phyloP scores from a whole-genome alignment of 2,797 vertebrate species.

The Aeoliscus strigatus region DNA sequence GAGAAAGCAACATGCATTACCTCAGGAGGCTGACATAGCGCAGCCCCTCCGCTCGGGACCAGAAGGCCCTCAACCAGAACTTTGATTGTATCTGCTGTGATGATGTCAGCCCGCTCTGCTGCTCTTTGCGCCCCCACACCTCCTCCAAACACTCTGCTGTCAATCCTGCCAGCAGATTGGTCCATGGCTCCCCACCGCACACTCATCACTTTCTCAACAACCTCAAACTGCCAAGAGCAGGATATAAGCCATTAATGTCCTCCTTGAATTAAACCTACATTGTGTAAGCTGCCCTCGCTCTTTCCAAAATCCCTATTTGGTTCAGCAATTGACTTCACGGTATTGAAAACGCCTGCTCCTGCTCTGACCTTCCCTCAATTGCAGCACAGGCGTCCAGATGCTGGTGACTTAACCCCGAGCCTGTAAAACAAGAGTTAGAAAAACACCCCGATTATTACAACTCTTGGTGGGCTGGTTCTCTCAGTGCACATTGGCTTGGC shows the following conservation, averaged over 20 bases:
- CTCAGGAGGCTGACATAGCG: slow-evolving; percentile 59
- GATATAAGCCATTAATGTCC: slow-evolving; percentile 51
- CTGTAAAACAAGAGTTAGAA: slow-evolving; percentile 70
- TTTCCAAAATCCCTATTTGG: slow-evolving; percentile 31
- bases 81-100: slow-evolving; percentile 52
- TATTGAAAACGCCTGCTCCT: slow-evolving; percentile 44
- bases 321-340: slow-evolving; percentile 46
- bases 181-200: slow-evolving; percentile 35
- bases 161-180: slow-evolving; percentile 42
- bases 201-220: slow-evolving; percentile 43
- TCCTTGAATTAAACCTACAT: slow-evolving; percentile 60
- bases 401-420: slow-evolving; percentile 70
- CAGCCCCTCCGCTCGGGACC: slow-evolving; percentile 41
- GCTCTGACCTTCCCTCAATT: slow-evolving; percentile 56
- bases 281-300: slow-evolving; percentile 35
- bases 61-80: slow-evolving; percentile 36
- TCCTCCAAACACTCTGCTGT: slow-evolving; percentile 28
- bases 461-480: slow-evolving; percentile 67
- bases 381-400: slow-evolving; percentile 54
- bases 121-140: slow-evolving; percentile 32
- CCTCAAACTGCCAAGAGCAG: slow-evolving; percentile 32
- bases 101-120: slow-evolving; percentile 57
- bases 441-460: slow-evolving; percentile 63
- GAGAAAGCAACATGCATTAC: slow-evolving; percentile 60
- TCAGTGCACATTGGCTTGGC: slow-evolving; percentile 58